Percentiles rank a stretch among this genome's conserved stretches.
Conservation (phyloP, 1,140 invertebrate genomes). For the Hylaeus volcanicus region DNA sequence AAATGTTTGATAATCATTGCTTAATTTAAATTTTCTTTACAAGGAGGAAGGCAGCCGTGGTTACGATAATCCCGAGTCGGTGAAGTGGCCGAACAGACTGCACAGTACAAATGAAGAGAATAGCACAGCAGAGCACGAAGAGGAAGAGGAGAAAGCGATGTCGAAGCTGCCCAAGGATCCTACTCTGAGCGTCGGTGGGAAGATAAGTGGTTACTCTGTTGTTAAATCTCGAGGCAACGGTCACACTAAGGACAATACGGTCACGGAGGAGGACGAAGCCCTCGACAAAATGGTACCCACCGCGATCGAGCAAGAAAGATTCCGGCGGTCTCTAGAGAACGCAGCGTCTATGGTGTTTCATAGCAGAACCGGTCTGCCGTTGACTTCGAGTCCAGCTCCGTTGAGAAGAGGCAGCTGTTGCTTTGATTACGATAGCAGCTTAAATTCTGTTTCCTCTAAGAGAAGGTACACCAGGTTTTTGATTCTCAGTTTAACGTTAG, state of each 20-base stretch:
- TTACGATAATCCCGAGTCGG: constrained; percentile 21
- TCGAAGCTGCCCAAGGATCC: constrained; percentile 30
- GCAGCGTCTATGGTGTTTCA: constrained; percentile 93
- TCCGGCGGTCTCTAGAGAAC: constrained; percentile 88
- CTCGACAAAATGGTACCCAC: constrained; percentile 83
- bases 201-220: constrained; percentile 42
- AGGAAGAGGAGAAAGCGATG: constrained; percentile 1
- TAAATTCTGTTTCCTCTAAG: constrained; percentile 90
- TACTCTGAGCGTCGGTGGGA: constrained; percentile 7
- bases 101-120: constrained; percentile 42
- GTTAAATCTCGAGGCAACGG: constrained; percentile 50
- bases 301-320: constrained; percentile 86
- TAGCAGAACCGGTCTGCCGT: constrained; percentile 88
- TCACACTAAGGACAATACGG: constrained; percentile 13
- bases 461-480: constrained; percentile 84
- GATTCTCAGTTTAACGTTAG: too few species aligned
- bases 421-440: constrained; percentile 92
- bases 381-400: constrained; percentile 94
- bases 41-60: constrained; percentile 33
- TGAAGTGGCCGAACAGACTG: constrained; percentile 40
- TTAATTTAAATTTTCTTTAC: too few species aligned
- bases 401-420: constrained; percentile 87
- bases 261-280: constrained; percentile 58
- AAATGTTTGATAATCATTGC: too few species aligned
- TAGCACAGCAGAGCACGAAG: not conserved